Base-by-base conservation (phyloP, 2,888 invertebrate species). In the Hoplodrina ambigua region DNA sequence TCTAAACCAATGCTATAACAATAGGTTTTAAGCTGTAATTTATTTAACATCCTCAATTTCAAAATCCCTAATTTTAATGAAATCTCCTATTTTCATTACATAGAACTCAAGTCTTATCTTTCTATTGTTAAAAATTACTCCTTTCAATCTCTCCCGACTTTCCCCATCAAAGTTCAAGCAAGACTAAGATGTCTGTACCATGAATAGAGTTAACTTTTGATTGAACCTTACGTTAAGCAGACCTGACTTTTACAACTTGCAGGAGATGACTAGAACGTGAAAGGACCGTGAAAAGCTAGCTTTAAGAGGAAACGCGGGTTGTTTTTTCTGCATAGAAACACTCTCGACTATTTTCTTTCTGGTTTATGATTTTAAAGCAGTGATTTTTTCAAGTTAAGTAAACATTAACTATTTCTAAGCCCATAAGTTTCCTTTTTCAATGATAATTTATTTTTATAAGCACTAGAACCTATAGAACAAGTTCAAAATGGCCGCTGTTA, bases 141-240 rank as follows among this genome's bases (percentile, higher is more conserved):
- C 3, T 6, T 37, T 19, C 37, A 19, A 15, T n/a, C 10, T 11
- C 55, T 17, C 10, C n/a, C 19, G 15, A 33, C 41, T 68, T 37
- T 49, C 1, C 4, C 11, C 13, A 57, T 19, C 25, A 44, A 72
- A 57, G 50, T 70, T 49, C 46, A 53, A 7, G 19, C 37, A 41
- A 37, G 1, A 19, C 33, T 71, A 56, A 59, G 52, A 19, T 67
- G 20, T 64, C 56, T 53, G n/a, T 64, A 46, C 53, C 20, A 41
- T 73, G 53, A 79, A 67, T 63, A 60, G 37, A 52, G 13, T 17
- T 58, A 62, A 74, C 61, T 77, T 80, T 74, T 65, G 80, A 77
- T 77, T 75, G 59, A 76, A 65, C n/a, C 52, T 62, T 11, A 41
- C 33, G 49, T 59, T 56, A 57, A 50, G 37, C n/a, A 19, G 53